phyloP scores from a whole-genome alignment of 2,113 vertebrate species.

The Naja naja region DNA sequence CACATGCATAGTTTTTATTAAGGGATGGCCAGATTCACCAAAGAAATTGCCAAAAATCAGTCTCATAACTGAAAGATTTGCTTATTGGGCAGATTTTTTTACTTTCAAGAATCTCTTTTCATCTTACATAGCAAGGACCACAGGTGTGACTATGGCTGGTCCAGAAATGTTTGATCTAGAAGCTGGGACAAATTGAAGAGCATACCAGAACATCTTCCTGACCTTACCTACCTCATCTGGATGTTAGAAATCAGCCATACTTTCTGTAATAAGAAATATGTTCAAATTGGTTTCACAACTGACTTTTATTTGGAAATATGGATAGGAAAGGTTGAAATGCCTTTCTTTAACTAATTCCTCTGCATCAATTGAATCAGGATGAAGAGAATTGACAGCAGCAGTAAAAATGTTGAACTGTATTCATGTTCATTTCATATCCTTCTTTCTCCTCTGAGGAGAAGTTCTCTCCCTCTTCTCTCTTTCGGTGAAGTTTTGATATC shows the following conservation, averaged over 20 bases:
- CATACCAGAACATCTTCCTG: neutral
- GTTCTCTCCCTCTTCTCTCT: neutral
- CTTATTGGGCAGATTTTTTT: neutral
- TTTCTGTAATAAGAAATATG: neutral
- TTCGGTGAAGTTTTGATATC: neutral
- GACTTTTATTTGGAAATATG: neutral
- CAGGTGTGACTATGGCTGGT: neutral
- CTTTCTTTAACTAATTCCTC: neutral
- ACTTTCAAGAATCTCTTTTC: neutral
- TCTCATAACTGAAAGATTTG: neutral
- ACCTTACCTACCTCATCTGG: neutral
- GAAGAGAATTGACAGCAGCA: neutral
- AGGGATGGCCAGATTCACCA: neutral
- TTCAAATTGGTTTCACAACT: neutral
- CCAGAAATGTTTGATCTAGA: neutral
- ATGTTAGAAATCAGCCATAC: neutral
- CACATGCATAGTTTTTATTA: neutral
- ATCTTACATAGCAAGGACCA: neutral
- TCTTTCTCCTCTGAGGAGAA: neutral
- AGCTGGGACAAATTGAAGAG: neutral
- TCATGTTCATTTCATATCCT: neutral
- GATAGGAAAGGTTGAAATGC: neutral
- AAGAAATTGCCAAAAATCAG: neutral
- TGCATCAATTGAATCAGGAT: neutral
- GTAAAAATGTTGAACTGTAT: neutral